Evolutionary conservation across 92 coral and sea anemone species (phyloP).

Genomic region (Epizoanthus illoricatus): DNA sequence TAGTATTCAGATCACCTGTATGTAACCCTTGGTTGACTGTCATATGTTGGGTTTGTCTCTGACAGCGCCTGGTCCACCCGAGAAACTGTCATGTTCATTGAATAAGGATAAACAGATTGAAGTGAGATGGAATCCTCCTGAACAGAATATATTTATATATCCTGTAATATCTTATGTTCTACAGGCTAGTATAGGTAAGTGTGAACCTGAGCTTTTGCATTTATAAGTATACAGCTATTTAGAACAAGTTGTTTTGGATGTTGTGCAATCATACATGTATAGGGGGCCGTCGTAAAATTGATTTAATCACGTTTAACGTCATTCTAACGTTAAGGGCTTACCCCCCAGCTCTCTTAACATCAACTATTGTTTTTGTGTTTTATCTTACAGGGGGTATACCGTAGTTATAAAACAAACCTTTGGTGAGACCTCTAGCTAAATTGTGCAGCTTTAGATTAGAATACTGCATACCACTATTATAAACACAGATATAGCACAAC

Average conservation of each 20-base stretch:
- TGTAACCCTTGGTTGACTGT: too few species aligned
- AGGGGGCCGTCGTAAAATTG: too few species aligned
- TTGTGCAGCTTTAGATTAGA: too few species aligned
- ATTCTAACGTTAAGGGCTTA: too few species aligned
- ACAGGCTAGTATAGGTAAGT: slow-evolving; percentile 81
- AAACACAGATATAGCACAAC: too few species aligned
- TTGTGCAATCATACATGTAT: background rate
- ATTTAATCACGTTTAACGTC: background rate
- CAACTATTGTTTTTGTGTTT: too few species aligned
- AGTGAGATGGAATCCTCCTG: slow-evolving; percentile 85
- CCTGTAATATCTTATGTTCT: slow-evolving; percentile 75
- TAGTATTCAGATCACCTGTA: too few species aligned
- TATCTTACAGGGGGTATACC: too few species aligned
- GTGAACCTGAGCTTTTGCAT: background rate
- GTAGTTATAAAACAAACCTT: too few species aligned
- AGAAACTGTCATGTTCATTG: slow-evolving; percentile 68
- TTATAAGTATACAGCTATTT: background rate
- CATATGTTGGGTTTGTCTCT: background rate
- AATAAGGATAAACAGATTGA: slow-evolving; percentile 56
- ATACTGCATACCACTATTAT: too few species aligned
- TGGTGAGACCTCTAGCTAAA: too few species aligned
- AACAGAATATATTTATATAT: slow-evolving; percentile 64
- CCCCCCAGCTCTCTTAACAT: too few species aligned
- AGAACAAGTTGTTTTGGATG: background rate
- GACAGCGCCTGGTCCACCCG: slow-evolving; percentile 91